Base-by-base conservation (phyloP, 2,888 invertebrate genomes). In the Andrena hattorfiana region DNA sequence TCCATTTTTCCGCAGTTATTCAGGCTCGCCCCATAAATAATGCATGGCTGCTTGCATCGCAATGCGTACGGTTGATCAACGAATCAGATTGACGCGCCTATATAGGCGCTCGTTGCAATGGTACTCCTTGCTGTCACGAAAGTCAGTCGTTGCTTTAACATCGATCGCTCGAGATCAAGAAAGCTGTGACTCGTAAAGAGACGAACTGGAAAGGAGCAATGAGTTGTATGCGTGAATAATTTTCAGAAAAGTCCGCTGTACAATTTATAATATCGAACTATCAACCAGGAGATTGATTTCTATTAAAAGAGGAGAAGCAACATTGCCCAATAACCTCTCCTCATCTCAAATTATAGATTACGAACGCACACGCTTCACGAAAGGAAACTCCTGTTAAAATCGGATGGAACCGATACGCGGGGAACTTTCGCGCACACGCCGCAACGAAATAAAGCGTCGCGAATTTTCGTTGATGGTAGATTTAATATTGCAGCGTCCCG, bases 1-100 rank as follows among this genome's bases (percentile, higher is more conserved):
- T 80, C 63, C 75, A 80, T 80, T 64, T 80, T 83, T 76, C 62
- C 59, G 42, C 76, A 72, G 64, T 83, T 74, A 76, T 72, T 68
- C 71, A 23, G 20, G 6, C 49, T 49, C 48, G 6, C 7, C 5
- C 48, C 48, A 81, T 78, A 78, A 80, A 80, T 80, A 75, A 82
- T 82, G 67, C 75, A 82, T 80, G 67, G 30, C 16, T 13, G 7
- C 32, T 49, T 23, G 62, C 56, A 70, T 63, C 48, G 60, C 71
- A 62, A 49, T 71, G 67, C 63, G 76, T 72, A 76, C 28, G 30
- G 13, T 56, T 49, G 63, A 71, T 71, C 70, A 70, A 42, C 77
- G 75, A 23, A 82, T 63, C 80, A 59, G 80, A 80, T 59, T 2
- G 56, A 76, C 75, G 26, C 32, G 23, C 26, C 10, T 54, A 54